These are phyloP conservation scores for Troilus luridus DNA, from an alignment of 2,888 invertebrate genomes.

Conservation along the genomic window DNA sequence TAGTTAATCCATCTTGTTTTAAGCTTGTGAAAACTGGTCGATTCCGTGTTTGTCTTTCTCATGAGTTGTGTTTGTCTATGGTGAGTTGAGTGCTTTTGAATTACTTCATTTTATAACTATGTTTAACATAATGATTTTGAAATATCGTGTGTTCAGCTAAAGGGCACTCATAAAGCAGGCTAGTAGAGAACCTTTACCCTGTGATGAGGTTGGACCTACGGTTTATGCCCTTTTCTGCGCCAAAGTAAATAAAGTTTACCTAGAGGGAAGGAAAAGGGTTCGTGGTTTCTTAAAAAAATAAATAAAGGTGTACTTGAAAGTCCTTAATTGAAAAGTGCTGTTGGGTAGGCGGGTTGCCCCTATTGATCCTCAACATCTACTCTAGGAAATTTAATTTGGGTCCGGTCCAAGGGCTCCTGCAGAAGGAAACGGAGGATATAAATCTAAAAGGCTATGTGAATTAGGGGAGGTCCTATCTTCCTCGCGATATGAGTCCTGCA, in stretches of 20 bases:
- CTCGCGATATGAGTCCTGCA: neutral
- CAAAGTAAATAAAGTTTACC: neutral
- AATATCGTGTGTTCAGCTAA: neutral
- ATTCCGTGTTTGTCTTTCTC: too few species aligned
- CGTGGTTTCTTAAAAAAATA: neutral
- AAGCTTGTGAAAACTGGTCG: too few species aligned
- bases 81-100: neutral
- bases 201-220: neutral
- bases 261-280: neutral
- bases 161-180: neutral
- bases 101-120: neutral
- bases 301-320: neutral
- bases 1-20: too few species aligned
- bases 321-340: conserved; percentile 21
- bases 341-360: neutral
- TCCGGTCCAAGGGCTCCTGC: conserved; percentile 27
- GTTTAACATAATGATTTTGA: neutral
- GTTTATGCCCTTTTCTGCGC: neutral
- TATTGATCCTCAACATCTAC: conserved; percentile 38
- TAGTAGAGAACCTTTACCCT: neutral
- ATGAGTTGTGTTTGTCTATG: too few species aligned
- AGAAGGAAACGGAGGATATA: conserved; percentile 50
- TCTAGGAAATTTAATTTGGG: conserved; percentile 55
- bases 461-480: conserved; percentile 29
- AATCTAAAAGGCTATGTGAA: conserved; percentile 15